phyloP scores from a whole-genome alignment of 2,797 vertebrate genomes.

The Uromys caudimaculatus region DNA sequence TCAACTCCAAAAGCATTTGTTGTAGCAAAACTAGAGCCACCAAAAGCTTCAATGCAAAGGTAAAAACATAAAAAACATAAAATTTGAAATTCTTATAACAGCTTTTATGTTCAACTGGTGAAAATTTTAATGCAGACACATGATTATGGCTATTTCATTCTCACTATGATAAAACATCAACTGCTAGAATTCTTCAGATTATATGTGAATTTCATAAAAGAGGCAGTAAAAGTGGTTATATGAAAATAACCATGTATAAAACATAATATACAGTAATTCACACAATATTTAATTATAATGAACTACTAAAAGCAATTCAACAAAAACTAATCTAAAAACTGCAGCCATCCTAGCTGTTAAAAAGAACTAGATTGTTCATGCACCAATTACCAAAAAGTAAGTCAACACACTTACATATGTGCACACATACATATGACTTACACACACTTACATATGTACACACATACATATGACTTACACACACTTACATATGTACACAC shows the following conservation, averaged over 20 bases:
- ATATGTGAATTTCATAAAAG: background rate
- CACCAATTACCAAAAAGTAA: background rate
- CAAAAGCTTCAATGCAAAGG: constrained; percentile 89
- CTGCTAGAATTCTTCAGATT: background rate
- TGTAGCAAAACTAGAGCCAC: constrained; percentile 94
- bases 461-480: background rate
- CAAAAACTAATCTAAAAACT: background rate
- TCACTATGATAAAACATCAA: constrained; percentile 14
- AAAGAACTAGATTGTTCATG: constrained; percentile 6
- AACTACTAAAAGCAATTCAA: constrained; percentile 10
- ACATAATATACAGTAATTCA: background rate
- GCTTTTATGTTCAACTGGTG: constrained; percentile 7
- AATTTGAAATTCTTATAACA: constrained; percentile 2
- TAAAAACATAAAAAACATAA: constrained; percentile 27
- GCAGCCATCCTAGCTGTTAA: background rate
- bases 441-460: too few species aligned
- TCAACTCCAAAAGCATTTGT: constrained; percentile 89
- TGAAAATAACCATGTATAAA: background rate
- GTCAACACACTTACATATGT: background rate
- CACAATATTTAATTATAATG: background rate
- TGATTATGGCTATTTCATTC: background rate
- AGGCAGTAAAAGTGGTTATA: background rate
- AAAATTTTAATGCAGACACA: constrained; percentile 1
- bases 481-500: background rate
- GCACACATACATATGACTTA: background rate